Base-by-base conservation (phyloP, 2,113 vertebrate species). In the Cepphus grylle region DNA sequence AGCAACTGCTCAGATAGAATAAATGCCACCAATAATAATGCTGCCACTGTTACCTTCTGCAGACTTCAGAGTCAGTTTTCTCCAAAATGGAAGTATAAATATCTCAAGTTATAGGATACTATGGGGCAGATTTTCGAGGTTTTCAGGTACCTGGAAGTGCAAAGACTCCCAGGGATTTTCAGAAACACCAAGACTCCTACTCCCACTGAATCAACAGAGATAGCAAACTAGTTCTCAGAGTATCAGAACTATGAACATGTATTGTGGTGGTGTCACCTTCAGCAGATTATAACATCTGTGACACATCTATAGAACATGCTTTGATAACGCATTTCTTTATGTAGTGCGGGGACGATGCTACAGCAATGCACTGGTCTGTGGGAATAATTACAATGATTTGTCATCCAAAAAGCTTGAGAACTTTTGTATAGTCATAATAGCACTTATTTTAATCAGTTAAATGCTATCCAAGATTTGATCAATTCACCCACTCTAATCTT, bases 11-110 rank as follows among this genome's bases (percentile, higher is more conserved):
- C 53, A 15, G 67, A 77, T 43, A 88, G n/a, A 89, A 80, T 88
- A 94, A 96, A 86, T 88, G 89, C 58, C 67, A 90, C 89, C 34
- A 81, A 63, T 84, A 94, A 94, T 81, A 95, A 96, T 29, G 11
- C 50, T 88, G 59, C 59, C 38, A 32, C n/a, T 56, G 55, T 55
- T 94, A 38, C 50, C 40, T 84, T 63, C 53, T 49, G 32, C 62
- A 73, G 78, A 42, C n/a, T 61, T 72, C 8, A 3, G 55, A 86
- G 59, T 8, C 5, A 0, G 12, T 49, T 91, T 50, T 85, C 66
- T 77, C 42, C 45, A 79, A 66, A 87, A 53, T 0, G 69, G 32
- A 79, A 79, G 65, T 29, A 50, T 2, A 65, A 90, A 26, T 26
- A 56, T 36, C 25, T 87, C 11, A 18, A 50, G 38, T 40, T 80